Base-by-base conservation (phyloP, 2,797 vertebrate genomes). In the Sus cebifrons region DNA sequence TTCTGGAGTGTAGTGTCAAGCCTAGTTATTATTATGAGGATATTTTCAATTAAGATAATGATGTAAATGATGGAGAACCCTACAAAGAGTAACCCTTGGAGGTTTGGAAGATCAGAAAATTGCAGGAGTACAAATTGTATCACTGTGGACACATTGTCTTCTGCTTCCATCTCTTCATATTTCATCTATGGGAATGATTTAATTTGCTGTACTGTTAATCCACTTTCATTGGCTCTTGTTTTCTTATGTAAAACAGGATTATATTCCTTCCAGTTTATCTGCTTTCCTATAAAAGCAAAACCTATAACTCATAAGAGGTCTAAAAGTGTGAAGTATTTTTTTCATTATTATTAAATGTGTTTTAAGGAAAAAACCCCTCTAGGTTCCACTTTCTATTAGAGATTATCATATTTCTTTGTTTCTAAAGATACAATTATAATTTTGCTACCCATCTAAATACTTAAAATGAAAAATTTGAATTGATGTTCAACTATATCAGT, bases 81-180 rank as follows among this genome's bases (percentile, higher is more conserved):
- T 36, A 70, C 1, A 93, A 78, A 86, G 3, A 86, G 14, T 15
- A 93, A 27, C 5, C 7, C 16, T 21, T 93, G 62, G n/a, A 29
- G 29, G 29, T 71, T 65, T 8, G 71, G 73, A 54, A 96, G 82
- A 0, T 96, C 94, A 60, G 86, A 96, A 87, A 96, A 97, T 27
- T 94, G 94, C 27, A 96, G 5, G 0, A 96, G 82, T 3, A 94
- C 67, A 36, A 98, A 97, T 4, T 95, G 49, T 0, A 20, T 56
- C n/a, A 36, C 89, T 32, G 52, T 73, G 36, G 88, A 91, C 23
- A 32, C 2, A 3, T 96, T 95, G 36, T 29, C 44, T 44, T 21
- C 29, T 6, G 20, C 2, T 4, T 56, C 18, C 7, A 23, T 20
- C 2, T 64, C 27, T n/a, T 79, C 36, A 21, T 14, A 36, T 15